These are phyloP conservation scores for Hydractinia echinata DNA, from an alignment of 30 jellyfish, hydroid and myxozoan species.

Conservation along the genomic window DNA sequence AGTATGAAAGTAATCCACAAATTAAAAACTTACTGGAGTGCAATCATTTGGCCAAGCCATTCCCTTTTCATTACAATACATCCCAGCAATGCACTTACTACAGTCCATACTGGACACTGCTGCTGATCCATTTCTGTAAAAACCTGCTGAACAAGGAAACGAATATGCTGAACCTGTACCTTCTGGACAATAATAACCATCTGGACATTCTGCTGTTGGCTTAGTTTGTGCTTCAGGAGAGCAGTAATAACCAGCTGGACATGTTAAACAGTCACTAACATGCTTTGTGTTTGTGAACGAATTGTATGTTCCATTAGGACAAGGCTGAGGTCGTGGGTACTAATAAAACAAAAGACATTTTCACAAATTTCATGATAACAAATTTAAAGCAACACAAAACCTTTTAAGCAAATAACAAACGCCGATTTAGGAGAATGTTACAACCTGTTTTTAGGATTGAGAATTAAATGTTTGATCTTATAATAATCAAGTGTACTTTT, in stretches of 20 bases:
- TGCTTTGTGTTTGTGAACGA: conserved; percentile 56
- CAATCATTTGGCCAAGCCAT: conserved; percentile 72
- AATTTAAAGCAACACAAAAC: too few relatives aligned
- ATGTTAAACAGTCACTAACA: conserved; percentile 70
- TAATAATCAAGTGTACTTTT: too few relatives aligned
- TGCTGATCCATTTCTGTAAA: conserved; percentile 91
- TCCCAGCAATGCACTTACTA: conserved; percentile 86
- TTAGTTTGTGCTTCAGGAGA: conserved; percentile 78
- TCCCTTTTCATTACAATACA: conserved; percentile 78
- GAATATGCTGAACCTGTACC: conserved; percentile 77
- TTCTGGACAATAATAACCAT: conserved; percentile 90
- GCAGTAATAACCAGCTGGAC: conserved; percentile 91
- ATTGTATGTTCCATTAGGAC: conserved; percentile 96
- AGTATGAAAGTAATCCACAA: too few relatives aligned
- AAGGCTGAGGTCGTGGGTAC: conserved; percentile 63
- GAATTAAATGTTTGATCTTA: too few relatives aligned
- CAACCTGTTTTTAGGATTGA: too few relatives aligned
- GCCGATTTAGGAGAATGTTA: too few relatives aligned
- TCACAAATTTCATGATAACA: too few relatives aligned
- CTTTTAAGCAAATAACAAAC: too few relatives aligned
- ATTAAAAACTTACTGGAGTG: conserved; percentile 64
- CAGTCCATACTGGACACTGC: conserved; percentile 89
- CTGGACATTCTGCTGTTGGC: conserved; percentile 83
- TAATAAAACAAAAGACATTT: too few relatives aligned
- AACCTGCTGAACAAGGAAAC: conserved; percentile 93